Evolutionary conservation across 92 coral and sea anemone species (phyloP).

Genomic region (Parazoanthus darwini): DNA sequence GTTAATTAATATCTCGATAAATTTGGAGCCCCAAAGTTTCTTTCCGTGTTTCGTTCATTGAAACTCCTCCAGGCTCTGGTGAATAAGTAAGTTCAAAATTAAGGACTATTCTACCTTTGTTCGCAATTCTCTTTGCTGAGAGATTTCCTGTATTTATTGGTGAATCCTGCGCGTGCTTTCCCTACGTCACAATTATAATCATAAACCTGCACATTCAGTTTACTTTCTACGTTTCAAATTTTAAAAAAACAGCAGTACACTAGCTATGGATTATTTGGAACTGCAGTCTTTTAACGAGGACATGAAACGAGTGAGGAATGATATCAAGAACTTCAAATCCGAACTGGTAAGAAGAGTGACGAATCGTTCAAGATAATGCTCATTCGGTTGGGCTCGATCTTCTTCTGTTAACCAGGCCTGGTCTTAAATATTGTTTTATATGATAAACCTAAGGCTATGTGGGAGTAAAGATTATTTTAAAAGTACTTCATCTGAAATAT

Average conservation of each 20-base stretch:
- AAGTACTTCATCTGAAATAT: no score
- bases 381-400: neutral
- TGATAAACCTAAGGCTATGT: no score
- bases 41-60: no score
- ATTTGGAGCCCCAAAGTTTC: no score
- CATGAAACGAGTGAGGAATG: neutral
- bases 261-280: neutral
- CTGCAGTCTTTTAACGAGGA: neutral
- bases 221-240: neutral
- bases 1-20: no score
- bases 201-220: neutral
- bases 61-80: no score
- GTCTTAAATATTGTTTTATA: neutral
- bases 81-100: no score
- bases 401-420: neutral
- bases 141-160: no score
- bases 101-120: no score
- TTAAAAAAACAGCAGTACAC: neutral
- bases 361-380: neutral
- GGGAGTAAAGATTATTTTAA: no score
- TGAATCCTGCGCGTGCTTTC: neutral
- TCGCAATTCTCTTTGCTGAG: no score
- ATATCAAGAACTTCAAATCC: neutral
- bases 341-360: conserved; percentile 10
- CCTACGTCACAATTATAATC: neutral